A percentile compares a stretch with the other conserved stretches of the same genome.
phyloP scores from a whole-genome alignment of 2,888 invertebrate species.

The Electrophaes corylata region DNA sequence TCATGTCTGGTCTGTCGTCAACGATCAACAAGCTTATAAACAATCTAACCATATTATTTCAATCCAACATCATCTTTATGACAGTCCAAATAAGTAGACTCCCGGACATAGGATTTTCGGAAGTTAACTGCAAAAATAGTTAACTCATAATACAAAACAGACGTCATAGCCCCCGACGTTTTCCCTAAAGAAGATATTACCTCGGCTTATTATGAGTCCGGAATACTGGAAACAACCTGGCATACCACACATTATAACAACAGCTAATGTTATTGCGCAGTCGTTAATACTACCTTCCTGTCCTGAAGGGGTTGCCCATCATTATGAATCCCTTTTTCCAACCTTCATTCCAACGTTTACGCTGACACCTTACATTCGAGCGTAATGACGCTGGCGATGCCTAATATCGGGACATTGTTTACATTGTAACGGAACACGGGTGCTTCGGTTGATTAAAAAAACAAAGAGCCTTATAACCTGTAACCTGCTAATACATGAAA shows the following conservation, averaged over 20 bases:
- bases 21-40: too few species aligned
- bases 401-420: conserved; percentile 36
- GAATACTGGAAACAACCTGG: conserved; percentile 7
- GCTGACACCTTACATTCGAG: conserved; percentile 39
- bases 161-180: too few species aligned
- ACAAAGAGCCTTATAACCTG: neutral
- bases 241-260: conserved; percentile 13
- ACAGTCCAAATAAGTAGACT: too few species aligned
- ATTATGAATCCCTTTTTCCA: conserved; percentile 41
- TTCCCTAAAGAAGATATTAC: neutral
- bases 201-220: neutral
- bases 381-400: conserved; percentile 32
- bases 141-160: too few species aligned
- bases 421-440: conserved; percentile 19
- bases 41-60: too few species aligned
- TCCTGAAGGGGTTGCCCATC: conserved; percentile 41
- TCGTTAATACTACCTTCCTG: conserved; percentile 35
- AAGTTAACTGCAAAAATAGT: too few species aligned
- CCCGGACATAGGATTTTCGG: too few species aligned
- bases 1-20: too few species aligned
- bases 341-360: conserved; percentile 37
- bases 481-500: too few species aligned
- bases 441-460: conserved; percentile 27
- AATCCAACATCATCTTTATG: too few species aligned
- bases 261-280: conserved; percentile 36